Evolutionary conservation across 2,113 vertebrate species (phyloP).

Genomic region (Rhizomys pruinosus): DNA sequence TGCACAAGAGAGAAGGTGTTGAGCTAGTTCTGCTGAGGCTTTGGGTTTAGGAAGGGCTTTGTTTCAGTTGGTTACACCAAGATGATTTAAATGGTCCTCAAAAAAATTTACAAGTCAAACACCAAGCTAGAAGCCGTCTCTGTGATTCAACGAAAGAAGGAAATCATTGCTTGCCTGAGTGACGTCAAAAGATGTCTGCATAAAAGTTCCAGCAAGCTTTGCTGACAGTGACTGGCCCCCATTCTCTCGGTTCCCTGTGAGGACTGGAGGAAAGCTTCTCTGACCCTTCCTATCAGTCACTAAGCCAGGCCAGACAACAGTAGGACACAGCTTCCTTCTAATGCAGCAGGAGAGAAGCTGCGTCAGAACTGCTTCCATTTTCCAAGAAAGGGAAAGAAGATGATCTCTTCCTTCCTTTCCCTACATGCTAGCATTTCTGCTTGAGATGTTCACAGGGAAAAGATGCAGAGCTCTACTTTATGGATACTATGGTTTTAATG

Average conservation of each 20-base stretch:
- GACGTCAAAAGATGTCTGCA: constrained; percentile 5
- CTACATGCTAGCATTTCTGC: neutral
- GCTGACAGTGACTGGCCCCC: neutral
- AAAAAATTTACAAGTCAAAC: neutral
- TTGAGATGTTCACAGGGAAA: constrained; percentile 28
- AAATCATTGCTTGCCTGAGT: neutral
- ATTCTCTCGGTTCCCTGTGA: neutral
- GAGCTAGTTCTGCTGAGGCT: neutral
- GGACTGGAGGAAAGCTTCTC: neutral
- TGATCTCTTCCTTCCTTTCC: neutral
- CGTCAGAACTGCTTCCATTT: neutral
- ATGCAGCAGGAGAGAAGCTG: neutral
- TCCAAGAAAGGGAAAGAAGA: constrained; percentile 29
- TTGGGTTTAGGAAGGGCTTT: neutral
- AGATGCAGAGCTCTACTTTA: neutral
- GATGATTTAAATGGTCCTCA: constrained; percentile 23
- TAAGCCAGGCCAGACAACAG: neutral
- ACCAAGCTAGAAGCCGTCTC: neutral
- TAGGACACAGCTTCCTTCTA: neutral
- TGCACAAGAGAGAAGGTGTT: constrained; percentile 75
- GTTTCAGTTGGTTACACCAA: neutral
- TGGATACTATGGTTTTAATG: neutral
- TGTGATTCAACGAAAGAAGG: neutral
- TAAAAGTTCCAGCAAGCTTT: neutral
- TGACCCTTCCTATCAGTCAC: neutral